Evolutionary conservation across 2,113 vertebrate species (phyloP).

Genomic region (Ophthalmolycus amberensis): DNA sequence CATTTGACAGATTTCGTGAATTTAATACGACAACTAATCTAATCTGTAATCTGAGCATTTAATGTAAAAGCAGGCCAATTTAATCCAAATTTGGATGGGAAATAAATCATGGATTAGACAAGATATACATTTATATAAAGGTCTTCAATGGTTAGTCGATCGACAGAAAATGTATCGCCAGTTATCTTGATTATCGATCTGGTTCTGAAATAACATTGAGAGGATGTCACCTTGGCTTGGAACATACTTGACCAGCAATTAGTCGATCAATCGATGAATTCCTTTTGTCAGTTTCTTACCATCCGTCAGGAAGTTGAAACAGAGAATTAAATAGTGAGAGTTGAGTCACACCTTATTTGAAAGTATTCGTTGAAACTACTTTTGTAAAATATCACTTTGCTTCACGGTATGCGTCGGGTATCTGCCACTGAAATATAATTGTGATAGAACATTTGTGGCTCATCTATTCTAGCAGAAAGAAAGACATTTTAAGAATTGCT

Average conservation of each 20-base stretch:
- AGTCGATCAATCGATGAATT: background rate
- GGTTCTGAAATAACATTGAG: background rate
- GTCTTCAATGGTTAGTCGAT: background rate
- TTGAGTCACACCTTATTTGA: background rate
- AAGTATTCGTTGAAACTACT: background rate
- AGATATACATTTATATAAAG: background rate
- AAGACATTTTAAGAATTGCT: conserved; percentile 21
- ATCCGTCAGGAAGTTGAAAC: background rate
- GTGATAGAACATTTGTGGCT: conserved; percentile 9
- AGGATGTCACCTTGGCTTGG: background rate
- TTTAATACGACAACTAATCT: background rate
- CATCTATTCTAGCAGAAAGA: background rate
- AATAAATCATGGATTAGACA: too few relatives aligned
- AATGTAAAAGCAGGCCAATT: background rate
- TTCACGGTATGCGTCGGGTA: background rate
- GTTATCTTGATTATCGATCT: too few relatives aligned
- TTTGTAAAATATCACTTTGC: background rate
- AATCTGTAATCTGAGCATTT: background rate
- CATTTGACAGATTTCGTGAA: background rate
- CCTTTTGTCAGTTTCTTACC: background rate
- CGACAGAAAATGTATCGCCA: background rate
- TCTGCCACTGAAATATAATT: conserved; percentile 2
- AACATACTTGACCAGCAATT: background rate
- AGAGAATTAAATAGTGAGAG: background rate
- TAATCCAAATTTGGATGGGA: background rate